These are phyloP conservation scores for Probaryconus sp. DNA, from an alignment of 1,140 invertebrate genomes.

Conservation along the genomic window DNA sequence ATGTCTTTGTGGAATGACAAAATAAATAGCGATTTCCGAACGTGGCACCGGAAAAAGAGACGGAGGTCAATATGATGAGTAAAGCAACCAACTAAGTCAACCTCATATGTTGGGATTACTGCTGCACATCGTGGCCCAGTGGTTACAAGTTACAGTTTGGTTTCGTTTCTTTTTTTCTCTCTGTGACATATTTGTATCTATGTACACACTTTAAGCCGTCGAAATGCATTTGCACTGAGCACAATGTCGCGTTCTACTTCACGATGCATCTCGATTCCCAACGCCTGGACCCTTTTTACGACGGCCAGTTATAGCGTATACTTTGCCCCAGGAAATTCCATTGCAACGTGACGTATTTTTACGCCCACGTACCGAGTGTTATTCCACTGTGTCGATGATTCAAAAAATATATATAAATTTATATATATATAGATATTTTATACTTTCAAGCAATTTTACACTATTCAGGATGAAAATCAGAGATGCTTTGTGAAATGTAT, in stretches of 20 bases:
- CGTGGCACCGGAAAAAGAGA: slow-evolving; percentile 10
- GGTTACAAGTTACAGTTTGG: too few species aligned
- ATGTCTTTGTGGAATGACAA: slow-evolving; percentile 9
- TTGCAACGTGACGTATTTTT: too few species aligned
- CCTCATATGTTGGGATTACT: slow-evolving; percentile 67
- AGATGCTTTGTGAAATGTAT: too few species aligned
- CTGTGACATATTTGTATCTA: slow-evolving; percentile 32
- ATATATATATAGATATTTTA: too few species aligned
- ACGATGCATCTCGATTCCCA: slow-evolving; percentile 8
- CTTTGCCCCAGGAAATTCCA: background rate
- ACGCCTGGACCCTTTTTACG: slow-evolving; percentile 1
- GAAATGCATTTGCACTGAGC: slow-evolving; percentile 17
- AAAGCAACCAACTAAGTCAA: slow-evolving; percentile 49
- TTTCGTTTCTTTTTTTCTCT: too few species aligned
- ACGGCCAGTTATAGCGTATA: background rate
- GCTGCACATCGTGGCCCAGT: slow-evolving; percentile 6
- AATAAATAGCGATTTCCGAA: slow-evolving; percentile 23
- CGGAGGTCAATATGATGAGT: slow-evolving; percentile 12
- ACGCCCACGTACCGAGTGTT: too few species aligned
- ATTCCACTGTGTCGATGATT: too few species aligned
- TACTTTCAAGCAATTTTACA: too few species aligned
- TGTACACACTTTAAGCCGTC: slow-evolving; percentile 32
- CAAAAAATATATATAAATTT: too few species aligned
- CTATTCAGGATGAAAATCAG: too few species aligned
- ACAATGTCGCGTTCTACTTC: slow-evolving; percentile 20